A percentile compares a stretch with the other conserved stretches of the same genome.
Conservation (phyloP, 2,888 invertebrate species). For the Orthonychiurus folsomi region DNA sequence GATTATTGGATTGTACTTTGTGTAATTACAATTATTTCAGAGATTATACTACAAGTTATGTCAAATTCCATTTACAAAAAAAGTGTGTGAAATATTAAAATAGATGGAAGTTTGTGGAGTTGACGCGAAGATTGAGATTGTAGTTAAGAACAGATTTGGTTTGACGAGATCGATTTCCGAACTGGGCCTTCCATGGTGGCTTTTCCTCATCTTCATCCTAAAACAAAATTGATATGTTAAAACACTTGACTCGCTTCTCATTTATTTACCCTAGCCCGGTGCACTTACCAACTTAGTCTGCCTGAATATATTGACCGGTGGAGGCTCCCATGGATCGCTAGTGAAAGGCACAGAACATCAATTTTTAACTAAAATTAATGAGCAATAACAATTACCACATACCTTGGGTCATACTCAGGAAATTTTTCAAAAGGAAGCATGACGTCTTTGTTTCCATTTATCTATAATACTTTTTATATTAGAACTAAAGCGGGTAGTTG, state of each 20-base stretch:
- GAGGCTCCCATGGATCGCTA: not conserved
- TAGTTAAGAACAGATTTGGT: slow-evolving; percentile 28
- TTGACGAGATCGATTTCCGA: slow-evolving; percentile 31
- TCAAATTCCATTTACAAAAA: not conserved
- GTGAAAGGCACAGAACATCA: too few species aligned
- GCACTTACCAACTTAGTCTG: too few species aligned
- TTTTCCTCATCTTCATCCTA: slow-evolving; percentile 20
- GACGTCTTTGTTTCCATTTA: slow-evolving; percentile 39
- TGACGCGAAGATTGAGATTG: slow-evolving; percentile 32
- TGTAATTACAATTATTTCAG: too few species aligned
- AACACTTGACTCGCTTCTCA: too few species aligned
- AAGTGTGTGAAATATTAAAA: slow-evolving; percentile 20
- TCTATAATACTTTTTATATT: slow-evolving; percentile 11
- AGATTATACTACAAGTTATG: not conserved
- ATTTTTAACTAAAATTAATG: too few species aligned
- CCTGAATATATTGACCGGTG: slow-evolving; percentile 9
- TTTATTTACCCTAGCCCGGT: too few species aligned
- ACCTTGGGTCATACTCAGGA: slow-evolving; percentile 26
- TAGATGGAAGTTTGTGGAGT: slow-evolving; percentile 34
- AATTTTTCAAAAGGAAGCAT: slow-evolving; percentile 29
- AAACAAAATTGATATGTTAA: not conserved
- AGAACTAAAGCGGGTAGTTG: not conserved
- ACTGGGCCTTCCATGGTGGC: slow-evolving; percentile 31
- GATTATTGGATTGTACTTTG: too few species aligned
- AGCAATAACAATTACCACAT: slow-evolving; percentile 7